Percentiles rank a stretch among this genome's conserved stretches.
phyloP scores from a whole-genome alignment of 1,140 invertebrate species.

The Reticulitermes speratus region DNA sequence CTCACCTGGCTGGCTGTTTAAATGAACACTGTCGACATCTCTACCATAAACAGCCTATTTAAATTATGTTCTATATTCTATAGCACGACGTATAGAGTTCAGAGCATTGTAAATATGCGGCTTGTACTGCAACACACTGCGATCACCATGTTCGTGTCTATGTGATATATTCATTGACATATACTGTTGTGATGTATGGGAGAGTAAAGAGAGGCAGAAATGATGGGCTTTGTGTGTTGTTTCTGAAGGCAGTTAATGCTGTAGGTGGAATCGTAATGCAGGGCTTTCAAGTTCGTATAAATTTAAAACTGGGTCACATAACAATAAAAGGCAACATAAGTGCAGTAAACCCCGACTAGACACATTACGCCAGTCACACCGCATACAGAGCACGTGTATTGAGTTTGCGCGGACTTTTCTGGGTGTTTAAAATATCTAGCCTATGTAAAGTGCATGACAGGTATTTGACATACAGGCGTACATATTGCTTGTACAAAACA shows the following conservation, averaged over 20 bases:
- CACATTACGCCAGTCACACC: too few species aligned
- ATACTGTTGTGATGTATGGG: background rate
- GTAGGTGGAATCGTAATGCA: background rate
- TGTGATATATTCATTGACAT: background rate
- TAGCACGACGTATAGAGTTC: background rate
- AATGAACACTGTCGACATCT: background rate
- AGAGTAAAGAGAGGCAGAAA: background rate
- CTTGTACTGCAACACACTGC: background rate
- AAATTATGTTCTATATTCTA: background rate
- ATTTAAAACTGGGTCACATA: background rate
- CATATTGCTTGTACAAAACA: too few species aligned
- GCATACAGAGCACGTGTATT: too few species aligned
- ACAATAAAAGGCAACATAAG: background rate
- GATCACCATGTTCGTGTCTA: background rate
- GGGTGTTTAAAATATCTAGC: background rate
- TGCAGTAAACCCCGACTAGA: background rate
- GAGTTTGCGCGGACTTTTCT: background rate
- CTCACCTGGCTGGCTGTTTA: background rate
- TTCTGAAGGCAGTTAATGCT: background rate
- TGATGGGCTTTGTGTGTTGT: background rate
- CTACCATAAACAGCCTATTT: background rate
- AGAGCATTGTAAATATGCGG: background rate
- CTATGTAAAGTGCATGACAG: too few species aligned
- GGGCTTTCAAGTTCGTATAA: background rate
- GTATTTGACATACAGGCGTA: too few species aligned